Evolutionary conservation across 2,797 vertebrate species (phyloP), one percentile per base, ranked within the genome.

Genomic region (Intellagama lesueurii): DNA sequence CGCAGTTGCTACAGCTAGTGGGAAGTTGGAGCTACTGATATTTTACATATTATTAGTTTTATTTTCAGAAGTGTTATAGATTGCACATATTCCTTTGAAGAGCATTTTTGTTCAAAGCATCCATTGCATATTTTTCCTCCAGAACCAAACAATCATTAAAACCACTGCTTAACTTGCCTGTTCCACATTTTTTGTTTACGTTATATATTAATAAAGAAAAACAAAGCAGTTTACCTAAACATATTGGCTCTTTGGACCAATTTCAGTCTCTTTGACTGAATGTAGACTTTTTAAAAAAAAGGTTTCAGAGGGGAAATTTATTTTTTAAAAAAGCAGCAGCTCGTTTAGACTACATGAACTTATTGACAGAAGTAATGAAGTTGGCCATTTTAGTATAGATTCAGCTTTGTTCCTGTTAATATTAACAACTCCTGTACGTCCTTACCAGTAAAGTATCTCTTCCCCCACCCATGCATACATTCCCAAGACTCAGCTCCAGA

Each of bases 231-330:
- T 83, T 81, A 76, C 90, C 87, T 91, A 94, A 94, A 94, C 17
- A 93, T 94, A 60, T 69, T 89, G 93, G 90, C 66, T 96, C 95
- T 96, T 96, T 95, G 94, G 94, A 94, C 84, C 92, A 94, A 92
- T 87, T 91, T 70, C 90, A 95, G 91, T 47, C 93, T 95, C 84
- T 85, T 85, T 91, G 81, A 80, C 44, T 90, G 91, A 93, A 92
- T 93, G 90, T 70, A 92, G 87, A 77, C 49, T 64, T 87, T 85
- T 87, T 85, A 92, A 84, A 89, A n/a, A 95, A 96, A 92, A 56
- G 79, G 69, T 93, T 94, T 91, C 90, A 92, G 2, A 49, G 86
- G 95, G 93, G 92, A 52, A 90, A 91, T 30, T 35, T 3, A n/a
- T 75, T 73, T 47, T 68, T 64, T 2, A 35, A 76, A 77, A 92